phyloP scores from a whole-genome alignment of 2,888 invertebrate species.

The Cephus rjabovi region DNA sequence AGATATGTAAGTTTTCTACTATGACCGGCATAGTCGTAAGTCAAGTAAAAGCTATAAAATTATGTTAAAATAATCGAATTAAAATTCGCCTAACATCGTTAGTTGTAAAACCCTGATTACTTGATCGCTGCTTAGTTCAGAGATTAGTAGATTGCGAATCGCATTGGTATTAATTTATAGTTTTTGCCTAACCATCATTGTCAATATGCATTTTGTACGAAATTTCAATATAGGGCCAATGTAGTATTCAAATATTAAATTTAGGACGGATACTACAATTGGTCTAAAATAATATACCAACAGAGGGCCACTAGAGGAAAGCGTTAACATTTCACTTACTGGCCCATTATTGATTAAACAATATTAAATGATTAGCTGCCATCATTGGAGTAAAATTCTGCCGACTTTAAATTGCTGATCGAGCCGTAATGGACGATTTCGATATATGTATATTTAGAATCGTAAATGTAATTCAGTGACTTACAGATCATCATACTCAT shows the following conservation, averaged over 20 bases:
- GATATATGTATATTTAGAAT: too few relatives aligned
- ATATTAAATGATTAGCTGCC: neutral
- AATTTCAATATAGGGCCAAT: neutral
- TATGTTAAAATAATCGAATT: too few relatives aligned
- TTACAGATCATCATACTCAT: too few relatives aligned
- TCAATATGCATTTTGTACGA: neutral
- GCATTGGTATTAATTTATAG: neutral
- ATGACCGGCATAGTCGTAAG: too few relatives aligned
- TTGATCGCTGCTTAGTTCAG: too few relatives aligned
- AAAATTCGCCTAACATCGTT: neutral
- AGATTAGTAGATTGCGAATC: neutral
- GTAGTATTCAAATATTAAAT: neutral
- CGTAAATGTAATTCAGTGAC: too few relatives aligned
- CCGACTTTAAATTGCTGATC: neutral
- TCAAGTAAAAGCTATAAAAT: neutral
- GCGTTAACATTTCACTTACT: neutral
- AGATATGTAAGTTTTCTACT: neutral
- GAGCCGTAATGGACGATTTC: too few relatives aligned
- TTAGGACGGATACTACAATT: neutral
- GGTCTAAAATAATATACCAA: neutral
- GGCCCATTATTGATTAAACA: neutral
- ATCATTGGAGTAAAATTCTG: neutral
- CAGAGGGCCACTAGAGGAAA: neutral
- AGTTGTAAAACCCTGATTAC: too few relatives aligned
- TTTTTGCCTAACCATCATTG: neutral